These are phyloP conservation scores for Lithophane socia DNA, from an alignment of 2,888 invertebrate species.

Conservation along the genomic window DNA sequence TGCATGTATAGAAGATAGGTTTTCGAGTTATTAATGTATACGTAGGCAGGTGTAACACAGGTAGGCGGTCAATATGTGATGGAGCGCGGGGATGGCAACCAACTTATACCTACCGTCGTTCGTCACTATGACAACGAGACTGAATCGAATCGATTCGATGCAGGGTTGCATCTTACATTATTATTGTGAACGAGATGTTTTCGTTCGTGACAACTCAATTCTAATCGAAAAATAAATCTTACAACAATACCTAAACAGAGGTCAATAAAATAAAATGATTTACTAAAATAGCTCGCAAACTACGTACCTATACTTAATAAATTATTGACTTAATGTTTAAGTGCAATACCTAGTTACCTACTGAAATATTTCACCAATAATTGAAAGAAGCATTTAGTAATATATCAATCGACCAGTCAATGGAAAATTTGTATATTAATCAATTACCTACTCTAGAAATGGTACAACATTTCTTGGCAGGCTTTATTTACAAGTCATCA, in stretches of 20 bases:
- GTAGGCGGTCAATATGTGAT: slow-evolving; percentile 50
- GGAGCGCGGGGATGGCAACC: slow-evolving; percentile 19
- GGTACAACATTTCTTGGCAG: too few species aligned
- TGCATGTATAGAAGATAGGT: slow-evolving; percentile 1
- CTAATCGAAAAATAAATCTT: background rate
- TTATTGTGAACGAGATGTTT: background rate
- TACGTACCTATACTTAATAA: background rate
- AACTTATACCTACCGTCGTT: background rate
- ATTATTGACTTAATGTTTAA: background rate
- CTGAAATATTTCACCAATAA: background rate
- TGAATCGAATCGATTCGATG: slow-evolving; percentile 43
- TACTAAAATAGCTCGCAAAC: background rate
- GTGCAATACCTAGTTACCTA: background rate
- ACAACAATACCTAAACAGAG: background rate
- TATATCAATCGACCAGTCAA: background rate
- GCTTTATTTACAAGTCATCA: too few species aligned
- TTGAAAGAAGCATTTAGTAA: background rate
- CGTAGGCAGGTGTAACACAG: slow-evolving; percentile 23
- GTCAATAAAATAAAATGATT: background rate
- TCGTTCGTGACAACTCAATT: background rate
- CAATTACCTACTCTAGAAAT: too few species aligned
- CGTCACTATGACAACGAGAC: slow-evolving; percentile 59
- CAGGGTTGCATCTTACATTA: slow-evolving; percentile 42
- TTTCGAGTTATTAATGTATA: slow-evolving; percentile 15
- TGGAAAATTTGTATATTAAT: too few species aligned